phyloP scores from a whole-genome alignment of 1,140 invertebrate species.

The Melipona quadrifasciata region DNA sequence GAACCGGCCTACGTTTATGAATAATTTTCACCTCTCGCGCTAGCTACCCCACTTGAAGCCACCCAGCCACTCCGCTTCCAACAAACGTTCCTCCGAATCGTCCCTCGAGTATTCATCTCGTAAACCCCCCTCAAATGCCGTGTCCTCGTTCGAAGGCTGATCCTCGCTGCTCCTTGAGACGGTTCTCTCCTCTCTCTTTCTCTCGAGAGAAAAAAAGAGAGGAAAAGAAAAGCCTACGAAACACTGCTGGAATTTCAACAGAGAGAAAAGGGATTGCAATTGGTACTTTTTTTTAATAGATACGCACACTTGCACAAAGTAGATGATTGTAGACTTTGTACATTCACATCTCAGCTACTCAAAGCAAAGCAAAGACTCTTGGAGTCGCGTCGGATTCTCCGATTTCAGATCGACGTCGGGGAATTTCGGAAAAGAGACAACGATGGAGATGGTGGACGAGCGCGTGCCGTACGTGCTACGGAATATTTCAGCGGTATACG shows the following conservation, averaged over 20 bases:
- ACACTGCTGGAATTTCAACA: background rate
- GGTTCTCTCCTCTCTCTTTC: no score
- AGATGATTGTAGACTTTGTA: no score
- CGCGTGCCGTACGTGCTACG: conserved; percentile 59
- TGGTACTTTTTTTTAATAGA: background rate
- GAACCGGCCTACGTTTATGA: conserved; percentile 76
- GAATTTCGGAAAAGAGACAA: background rate
- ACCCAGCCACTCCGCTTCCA: conserved; percentile 34
- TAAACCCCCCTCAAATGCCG: conserved; percentile 46
- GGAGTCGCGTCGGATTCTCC: no score
- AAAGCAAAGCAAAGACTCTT: no score
- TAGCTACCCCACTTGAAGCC: conserved; percentile 25
- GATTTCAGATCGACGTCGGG: background rate
- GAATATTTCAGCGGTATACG: conserved; percentile 62
- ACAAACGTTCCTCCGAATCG: conserved; percentile 54
- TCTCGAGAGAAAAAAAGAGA: background rate
- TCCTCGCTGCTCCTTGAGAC: conserved; percentile 1
- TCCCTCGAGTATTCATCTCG: conserved; percentile 58
- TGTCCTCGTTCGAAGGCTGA: conserved; percentile 51
- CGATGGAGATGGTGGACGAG: conserved; percentile 25
- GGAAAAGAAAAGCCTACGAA: background rate
- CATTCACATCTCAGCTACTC: no score
- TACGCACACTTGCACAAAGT: no score
- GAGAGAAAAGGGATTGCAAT: background rate
- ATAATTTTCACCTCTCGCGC: conserved; percentile 75